Conservation (phyloP, 2,888 invertebrate genomes). For the Urechis unicinctus region DNA sequence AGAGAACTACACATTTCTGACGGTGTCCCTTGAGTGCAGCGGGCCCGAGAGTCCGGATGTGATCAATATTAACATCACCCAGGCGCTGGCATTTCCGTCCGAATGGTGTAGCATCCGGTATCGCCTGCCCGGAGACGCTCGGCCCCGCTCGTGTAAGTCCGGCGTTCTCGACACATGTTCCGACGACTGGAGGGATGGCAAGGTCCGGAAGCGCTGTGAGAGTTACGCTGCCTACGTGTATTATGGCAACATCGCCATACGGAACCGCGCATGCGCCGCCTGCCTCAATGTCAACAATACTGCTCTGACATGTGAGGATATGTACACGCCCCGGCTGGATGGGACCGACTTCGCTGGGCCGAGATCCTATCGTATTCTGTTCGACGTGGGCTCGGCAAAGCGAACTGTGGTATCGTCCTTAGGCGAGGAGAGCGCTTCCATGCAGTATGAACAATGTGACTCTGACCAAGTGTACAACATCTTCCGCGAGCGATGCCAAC, state of each 20-base stretch:
- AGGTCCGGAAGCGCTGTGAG: neutral
- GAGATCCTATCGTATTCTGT: too few relatives aligned
- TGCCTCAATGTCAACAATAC: conserved; percentile 7
- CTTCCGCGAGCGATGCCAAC: conserved; percentile 14
- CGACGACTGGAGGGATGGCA: neutral
- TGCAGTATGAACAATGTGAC: conserved; percentile 2
- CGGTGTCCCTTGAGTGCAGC: neutral
- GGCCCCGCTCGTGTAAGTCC: neutral
- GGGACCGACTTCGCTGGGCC: too few relatives aligned
- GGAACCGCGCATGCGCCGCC: conserved; percentile 9
- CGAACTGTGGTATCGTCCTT: conserved; percentile 31
- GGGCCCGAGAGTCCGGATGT: neutral
- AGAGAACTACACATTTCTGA: conserved; percentile 16
- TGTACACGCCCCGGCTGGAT: neutral
- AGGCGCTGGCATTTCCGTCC: neutral
- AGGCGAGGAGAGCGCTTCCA: neutral
- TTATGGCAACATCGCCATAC: neutral
- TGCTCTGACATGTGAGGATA: conserved; percentile 7
- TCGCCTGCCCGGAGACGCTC: neutral
- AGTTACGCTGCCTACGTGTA: neutral
- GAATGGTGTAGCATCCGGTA: neutral
- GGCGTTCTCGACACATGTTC: neutral
- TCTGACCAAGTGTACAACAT: conserved; percentile 20
- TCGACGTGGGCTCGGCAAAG: neutral
- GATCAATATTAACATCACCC: neutral